Evolutionary conservation across 2,888 invertebrate genomes (phyloP), one percentile per base, ranked within the genome.

Genomic region (Drosophila anceps): DNA sequence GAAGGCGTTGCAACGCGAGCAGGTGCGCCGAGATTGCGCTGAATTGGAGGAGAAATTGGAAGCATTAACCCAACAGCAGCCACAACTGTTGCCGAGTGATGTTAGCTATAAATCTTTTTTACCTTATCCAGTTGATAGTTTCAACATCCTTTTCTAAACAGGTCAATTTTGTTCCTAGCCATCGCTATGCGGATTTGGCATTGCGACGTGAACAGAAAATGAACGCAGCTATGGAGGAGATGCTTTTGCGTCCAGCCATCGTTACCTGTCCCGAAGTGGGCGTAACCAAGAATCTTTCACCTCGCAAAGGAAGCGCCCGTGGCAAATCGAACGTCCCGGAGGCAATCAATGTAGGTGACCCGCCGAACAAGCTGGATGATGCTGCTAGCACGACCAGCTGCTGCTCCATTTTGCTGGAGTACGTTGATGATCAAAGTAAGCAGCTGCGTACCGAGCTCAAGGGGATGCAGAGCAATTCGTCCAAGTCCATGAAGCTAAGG

Each of bases 211-310:
- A 95, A 77, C 91, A 92, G 57, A 93, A 93, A 69, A 93, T 95
- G 88, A 94, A 95, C 76, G 92, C 93, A 44, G 94, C 93, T 0
- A 92, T 94, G 71, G 94, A 94, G 73, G 93, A 93, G 73, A 81
- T 93, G 64, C 72, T 93, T 4, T 73, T 87, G 63, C 86, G 91
- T n/a, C 92, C 92, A 4, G 88, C 90, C 2, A 84, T 93, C 13
- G 91, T 93, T 18, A 93, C 93, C 1, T 92, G 92, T 20, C 91
- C 92, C 0, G 90, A 92, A 64, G 75, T 91, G 4, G 55, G 44
- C 8, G 37, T 37, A 1, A 29, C 62, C 20, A 48, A 31, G 9
- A 13, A 48, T 0, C 18, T 12, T 41, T 13, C 64, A 7, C 41
- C 65, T 8, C 29, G 24, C 44, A 29, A 12, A 3, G 48, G 37